Base-by-base conservation (phyloP, 2,888 invertebrate species). In the Eubasilissa splendida region DNA sequence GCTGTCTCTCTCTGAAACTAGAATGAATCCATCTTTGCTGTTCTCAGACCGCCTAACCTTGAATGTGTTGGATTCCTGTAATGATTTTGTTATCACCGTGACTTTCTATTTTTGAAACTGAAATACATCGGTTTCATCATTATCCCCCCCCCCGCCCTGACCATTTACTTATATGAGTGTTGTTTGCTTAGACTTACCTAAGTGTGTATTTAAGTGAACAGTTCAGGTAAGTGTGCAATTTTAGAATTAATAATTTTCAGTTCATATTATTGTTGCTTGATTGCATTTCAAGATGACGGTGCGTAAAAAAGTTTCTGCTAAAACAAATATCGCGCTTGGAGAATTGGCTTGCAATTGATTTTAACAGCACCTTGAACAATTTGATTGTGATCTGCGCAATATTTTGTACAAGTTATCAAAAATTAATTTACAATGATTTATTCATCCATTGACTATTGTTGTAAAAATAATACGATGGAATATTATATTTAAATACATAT, bases 1-100 rank as follows among this genome's bases (percentile, higher is more conserved):
- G 79, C 81, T 81, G 81, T 81, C 79, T 81, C 79, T 81, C 81
- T 76, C 73, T 22, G 42, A 74, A 65, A 53, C 31, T 79, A 63
- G 53, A 59, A 80, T 78, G 31, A 42, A 80, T 80, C 77, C 80
- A 73, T 79, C 82, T 79, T 63, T 80, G 80, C 63, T 80, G 81
- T 50, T 80, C 82, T 80, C 14, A 63, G 12, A 12, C 54, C 65
- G 56, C 14, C 22, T 33, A 74, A 42, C 31, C 50, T 66, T 70
- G 56, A n/a, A 60, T 76, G 33, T 75, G 14, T 75, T 50, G 14
- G 33, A 60, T 12, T 42, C 63, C 52, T 52, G 65, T 59, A 59
- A 59, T 59, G 12, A n/a, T 42, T 56, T 70, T 70, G n/a, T 68
- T 7, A 70, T n/a, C 70, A 70, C 70, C 3, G 31, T 11, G 22